Conservation (phyloP, 2,113 vertebrate species). For the Planiliza haematocheilus region DNA sequence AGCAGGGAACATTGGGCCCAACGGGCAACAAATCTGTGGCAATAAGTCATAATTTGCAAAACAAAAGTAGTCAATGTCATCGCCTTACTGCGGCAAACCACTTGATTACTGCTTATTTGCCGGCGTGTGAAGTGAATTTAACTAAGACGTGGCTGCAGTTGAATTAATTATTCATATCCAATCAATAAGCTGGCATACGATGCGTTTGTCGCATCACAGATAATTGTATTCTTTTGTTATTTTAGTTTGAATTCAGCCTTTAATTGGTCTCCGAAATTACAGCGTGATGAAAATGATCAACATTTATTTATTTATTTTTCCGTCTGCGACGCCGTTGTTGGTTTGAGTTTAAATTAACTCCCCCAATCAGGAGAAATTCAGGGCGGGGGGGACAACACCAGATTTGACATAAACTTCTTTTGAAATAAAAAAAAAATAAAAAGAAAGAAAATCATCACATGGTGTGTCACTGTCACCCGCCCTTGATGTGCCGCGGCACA, state of each 20-base stretch:
- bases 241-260: slow-evolving; percentile 1
- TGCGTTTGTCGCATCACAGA: slow-evolving; percentile 3
- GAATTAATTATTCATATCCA: slow-evolving; percentile 52
- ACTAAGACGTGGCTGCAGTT: slow-evolving; percentile 13
- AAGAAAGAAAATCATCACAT: slow-evolving; percentile 21
- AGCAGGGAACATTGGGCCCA: background rate
- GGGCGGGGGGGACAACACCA: background rate
- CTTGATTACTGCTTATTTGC: background rate
- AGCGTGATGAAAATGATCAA: slow-evolving; percentile 4
- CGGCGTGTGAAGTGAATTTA: slow-evolving; percentile 13
- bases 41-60: background rate
- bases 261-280: slow-evolving; percentile 28
- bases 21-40: background rate
- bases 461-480: slow-evolving; percentile 26
- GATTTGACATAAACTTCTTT: slow-evolving; percentile 32
- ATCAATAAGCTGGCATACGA: slow-evolving; percentile 30
- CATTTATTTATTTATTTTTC: slow-evolving; percentile 9
- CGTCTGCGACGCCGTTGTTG: background rate
- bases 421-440: too few relatives aligned
- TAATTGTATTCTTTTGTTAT: slow-evolving; percentile 30
- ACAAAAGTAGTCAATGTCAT: background rate
- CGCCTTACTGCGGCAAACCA: too few relatives aligned
- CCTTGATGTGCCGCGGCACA: slow-evolving; percentile 21
- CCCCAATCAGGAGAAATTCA: slow-evolving; percentile 10
- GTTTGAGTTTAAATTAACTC: background rate